Conservation (phyloP, 2,888 invertebrate species). For the Oxyteleia sp. region DNA sequence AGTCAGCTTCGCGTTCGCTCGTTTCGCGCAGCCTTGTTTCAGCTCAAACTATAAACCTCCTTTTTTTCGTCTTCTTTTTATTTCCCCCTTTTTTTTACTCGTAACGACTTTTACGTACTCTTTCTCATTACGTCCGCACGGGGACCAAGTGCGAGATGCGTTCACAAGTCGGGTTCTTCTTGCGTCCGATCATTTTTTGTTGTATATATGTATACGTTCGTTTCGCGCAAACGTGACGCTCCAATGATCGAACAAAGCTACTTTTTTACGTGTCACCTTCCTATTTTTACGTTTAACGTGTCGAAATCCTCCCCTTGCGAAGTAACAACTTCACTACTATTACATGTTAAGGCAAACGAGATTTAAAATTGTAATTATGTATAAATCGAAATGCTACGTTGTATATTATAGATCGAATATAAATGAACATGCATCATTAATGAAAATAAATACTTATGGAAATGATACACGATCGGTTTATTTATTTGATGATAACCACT, state of each 20-base stretch:
- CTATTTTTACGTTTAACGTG: constrained; percentile 77
- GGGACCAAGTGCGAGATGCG: constrained; percentile 50
- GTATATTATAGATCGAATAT: constrained; percentile 88
- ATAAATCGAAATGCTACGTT: constrained; percentile 87
- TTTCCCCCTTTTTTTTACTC: constrained; percentile 28
- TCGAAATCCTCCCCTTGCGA: constrained; percentile 76
- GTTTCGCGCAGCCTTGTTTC: constrained; percentile 62
- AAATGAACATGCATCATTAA: constrained; percentile 87
- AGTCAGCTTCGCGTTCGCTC: constrained; percentile 49
- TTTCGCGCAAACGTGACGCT: constrained; percentile 54
- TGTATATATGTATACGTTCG: constrained; percentile 50
- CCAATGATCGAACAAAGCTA: constrained; percentile 70
- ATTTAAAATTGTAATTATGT: constrained; percentile 87
- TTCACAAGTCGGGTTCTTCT: constrained; percentile 50
- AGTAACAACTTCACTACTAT: constrained; percentile 82
- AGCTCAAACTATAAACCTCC: constrained; percentile 67
- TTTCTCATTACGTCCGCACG: constrained; percentile 51
- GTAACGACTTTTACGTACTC: constrained; percentile 51
- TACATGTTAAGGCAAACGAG: constrained; percentile 81
- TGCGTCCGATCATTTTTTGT: constrained; percentile 62
- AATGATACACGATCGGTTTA: constrained; percentile 73
- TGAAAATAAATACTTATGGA: constrained; percentile 84
- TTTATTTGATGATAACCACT: constrained; percentile 34
- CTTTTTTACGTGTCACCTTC: constrained; percentile 78
- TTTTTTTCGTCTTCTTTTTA: constrained; percentile 51